Conservation (phyloP, 2,113 vertebrate genomes). For the Gasterosteus nipponicus region DNA sequence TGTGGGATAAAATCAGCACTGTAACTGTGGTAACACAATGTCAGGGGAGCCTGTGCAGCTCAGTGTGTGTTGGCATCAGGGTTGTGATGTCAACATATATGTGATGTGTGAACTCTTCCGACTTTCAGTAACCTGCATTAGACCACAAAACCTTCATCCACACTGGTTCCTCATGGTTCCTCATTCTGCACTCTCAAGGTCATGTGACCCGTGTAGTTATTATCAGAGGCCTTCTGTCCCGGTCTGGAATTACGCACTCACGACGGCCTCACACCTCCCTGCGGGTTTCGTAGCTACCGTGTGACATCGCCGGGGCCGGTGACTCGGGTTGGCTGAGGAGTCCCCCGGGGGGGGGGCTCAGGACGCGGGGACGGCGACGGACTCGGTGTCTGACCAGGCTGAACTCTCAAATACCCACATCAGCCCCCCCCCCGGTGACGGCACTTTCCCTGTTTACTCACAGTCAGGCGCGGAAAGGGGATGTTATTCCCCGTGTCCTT, state of each 20-base stretch:
- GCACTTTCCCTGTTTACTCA: slow-evolving; percentile 34
- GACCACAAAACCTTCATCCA: neutral
- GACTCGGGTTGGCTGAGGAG: slow-evolving; percentile 36
- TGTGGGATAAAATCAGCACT: slow-evolving; percentile 49
- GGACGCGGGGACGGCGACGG: slow-evolving; percentile 45
- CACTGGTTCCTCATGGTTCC: neutral
- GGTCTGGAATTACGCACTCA: slow-evolving; percentile 19
- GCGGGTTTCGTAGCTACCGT: slow-evolving; percentile 42
- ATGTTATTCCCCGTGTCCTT: slow-evolving; percentile 39
- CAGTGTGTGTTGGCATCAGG: slow-evolving; percentile 40
- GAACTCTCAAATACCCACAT: slow-evolving; percentile 27
- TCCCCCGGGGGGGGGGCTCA: slow-evolving; percentile 26
- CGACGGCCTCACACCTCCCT: slow-evolving; percentile 36
- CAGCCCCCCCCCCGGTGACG: slow-evolving; percentile 21
- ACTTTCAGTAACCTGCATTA: neutral
- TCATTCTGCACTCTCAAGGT: slow-evolving; percentile 20
- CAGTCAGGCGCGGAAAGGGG: slow-evolving; percentile 25
- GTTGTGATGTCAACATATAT: slow-evolving; percentile 36
- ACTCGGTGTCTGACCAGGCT: slow-evolving; percentile 28
- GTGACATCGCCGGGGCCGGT: slow-evolving; percentile 59
- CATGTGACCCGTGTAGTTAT: slow-evolving; percentile 19
- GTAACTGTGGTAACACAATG: slow-evolving; percentile 42
- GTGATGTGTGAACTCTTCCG: neutral
- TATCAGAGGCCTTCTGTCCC: slow-evolving; percentile 35
- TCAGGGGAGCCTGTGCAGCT: slow-evolving; percentile 46